Evolutionary conservation across 2,888 invertebrate genomes (phyloP).

Genomic region (Drosophila greeni): DNA sequence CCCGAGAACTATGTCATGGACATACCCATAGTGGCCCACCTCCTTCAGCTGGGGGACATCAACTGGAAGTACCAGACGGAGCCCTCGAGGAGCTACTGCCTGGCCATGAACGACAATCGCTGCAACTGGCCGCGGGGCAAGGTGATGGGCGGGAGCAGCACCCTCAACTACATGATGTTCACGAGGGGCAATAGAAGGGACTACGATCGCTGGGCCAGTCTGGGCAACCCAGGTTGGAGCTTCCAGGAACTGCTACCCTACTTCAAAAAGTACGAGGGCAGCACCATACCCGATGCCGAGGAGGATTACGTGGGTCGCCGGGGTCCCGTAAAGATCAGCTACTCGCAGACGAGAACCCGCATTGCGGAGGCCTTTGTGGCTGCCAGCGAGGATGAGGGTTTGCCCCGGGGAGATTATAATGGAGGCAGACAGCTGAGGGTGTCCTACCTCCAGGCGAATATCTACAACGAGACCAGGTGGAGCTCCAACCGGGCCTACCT

Average conservation of each 20-base stretch:
- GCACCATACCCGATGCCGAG: conserved; percentile 81
- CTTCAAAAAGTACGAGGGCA: conserved; percentile 87
- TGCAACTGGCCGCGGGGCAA: conserved; percentile 90
- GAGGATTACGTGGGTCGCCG: conserved; percentile 77
- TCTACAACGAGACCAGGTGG: conserved; percentile 80
- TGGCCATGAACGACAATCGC: conserved; percentile 85
- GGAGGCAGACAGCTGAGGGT: conserved; percentile 82
- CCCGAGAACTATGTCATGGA: conserved; percentile 87
- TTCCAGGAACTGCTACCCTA: conserved; percentile 85
- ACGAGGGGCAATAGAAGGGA: conserved; percentile 85
- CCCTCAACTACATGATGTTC: conserved; percentile 89
- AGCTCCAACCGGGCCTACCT: conserved; percentile 83
- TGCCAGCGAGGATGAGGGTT: conserved; percentile 82
- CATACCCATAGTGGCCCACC: conserved; percentile 84
- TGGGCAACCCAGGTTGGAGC: conserved; percentile 87
- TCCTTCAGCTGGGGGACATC: conserved; percentile 84
- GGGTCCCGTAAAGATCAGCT: conserved; percentile 81
- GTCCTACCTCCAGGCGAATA: conserved; percentile 82
- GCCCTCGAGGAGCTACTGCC: conserved; percentile 84
- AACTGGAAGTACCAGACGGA: conserved; percentile 91
- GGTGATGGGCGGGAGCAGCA: conserved; percentile 85
- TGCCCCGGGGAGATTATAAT: conserved; percentile 84
- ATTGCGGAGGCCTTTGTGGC: conserved; percentile 83
- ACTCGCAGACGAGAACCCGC: conserved; percentile 80
- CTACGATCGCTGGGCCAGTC: conserved; percentile 86